Percentiles rank a stretch among this genome's conserved stretches.
phyloP scores from a whole-genome alignment of 2,797 vertebrate species.

The Phalloptychus januarius region DNA sequence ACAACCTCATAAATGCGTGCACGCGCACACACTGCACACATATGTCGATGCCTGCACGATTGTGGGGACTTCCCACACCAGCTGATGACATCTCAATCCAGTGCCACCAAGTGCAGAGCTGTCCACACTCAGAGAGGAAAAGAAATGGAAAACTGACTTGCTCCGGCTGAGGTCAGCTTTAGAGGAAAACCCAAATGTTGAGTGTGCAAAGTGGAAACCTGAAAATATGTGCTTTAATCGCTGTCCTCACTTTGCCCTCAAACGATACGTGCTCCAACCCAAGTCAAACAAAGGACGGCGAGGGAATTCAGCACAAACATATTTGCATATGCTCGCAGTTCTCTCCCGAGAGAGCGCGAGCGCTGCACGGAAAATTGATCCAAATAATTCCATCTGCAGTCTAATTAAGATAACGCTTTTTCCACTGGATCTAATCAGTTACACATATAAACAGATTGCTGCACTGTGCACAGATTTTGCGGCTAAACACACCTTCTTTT shows the following conservation, averaged over 20 bases:
- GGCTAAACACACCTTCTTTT: slow-evolving; percentile 45
- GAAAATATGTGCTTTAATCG: slow-evolving; percentile 68
- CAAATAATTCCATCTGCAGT: slow-evolving; percentile 50
- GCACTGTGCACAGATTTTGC: slow-evolving; percentile 57
- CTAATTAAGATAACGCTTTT: slow-evolving; percentile 58
- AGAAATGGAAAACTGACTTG: slow-evolving; percentile 41
- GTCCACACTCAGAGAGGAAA: slow-evolving; percentile 34
- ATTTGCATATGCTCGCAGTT: slow-evolving; percentile 69
- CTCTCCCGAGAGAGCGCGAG: slow-evolving; percentile 47
- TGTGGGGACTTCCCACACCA: slow-evolving; percentile 67
- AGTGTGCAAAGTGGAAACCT: slow-evolving; percentile 58
- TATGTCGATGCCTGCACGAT: slow-evolving; percentile 50
- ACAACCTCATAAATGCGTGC: slow-evolving; percentile 6
- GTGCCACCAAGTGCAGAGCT: slow-evolving; percentile 43
- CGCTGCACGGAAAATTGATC: slow-evolving; percentile 54
- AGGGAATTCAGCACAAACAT: slow-evolving; percentile 60
- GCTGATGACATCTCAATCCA: slow-evolving; percentile 67
- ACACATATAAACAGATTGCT: slow-evolving; percentile 62
- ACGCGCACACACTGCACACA: slow-evolving; percentile 38
- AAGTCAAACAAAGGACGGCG: slow-evolving; percentile 66
- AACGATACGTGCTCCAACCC: slow-evolving; percentile 57
- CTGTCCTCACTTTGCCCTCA: slow-evolving; percentile 72
- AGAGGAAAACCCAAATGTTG: slow-evolving; percentile 51
- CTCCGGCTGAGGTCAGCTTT: slow-evolving; percentile 70
- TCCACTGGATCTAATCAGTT: slow-evolving; percentile 59